Evolutionary conservation across 2,888 invertebrate genomes (phyloP).

Genomic region (Himalopsyche kuldschensis): DNA sequence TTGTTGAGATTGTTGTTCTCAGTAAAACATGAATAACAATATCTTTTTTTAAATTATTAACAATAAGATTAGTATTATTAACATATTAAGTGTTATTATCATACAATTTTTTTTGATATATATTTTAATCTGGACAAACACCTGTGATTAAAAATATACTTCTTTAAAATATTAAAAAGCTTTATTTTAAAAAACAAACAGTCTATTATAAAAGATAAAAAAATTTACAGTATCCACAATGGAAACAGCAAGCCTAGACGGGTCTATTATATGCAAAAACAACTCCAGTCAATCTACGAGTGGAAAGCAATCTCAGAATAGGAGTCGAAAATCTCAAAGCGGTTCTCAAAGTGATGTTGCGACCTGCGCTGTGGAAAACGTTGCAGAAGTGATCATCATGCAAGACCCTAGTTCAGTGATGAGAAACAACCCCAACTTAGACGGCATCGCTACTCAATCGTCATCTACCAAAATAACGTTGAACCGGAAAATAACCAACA

Average conservation of each 20-base stretch:
- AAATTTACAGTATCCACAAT: conserved; percentile 29
- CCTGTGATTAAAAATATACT: too few relatives aligned
- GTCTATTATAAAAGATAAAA: too few relatives aligned
- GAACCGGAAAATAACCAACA: not conserved
- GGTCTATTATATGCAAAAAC: conserved; percentile 15
- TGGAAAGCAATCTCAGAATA: conserved; percentile 2
- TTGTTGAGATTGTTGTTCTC: too few relatives aligned
- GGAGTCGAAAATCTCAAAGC: not conserved
- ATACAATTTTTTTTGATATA: too few relatives aligned
- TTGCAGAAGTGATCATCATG: conserved; percentile 24
- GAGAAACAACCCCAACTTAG: not conserved
- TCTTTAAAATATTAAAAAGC: too few relatives aligned
- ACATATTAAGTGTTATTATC: too few relatives aligned
- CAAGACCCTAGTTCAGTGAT: conserved; percentile 9
- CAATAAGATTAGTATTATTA: too few relatives aligned
- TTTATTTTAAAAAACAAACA: too few relatives aligned
- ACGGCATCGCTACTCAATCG: not conserved
- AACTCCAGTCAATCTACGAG: conserved; percentile 1
- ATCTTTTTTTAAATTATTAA: too few relatives aligned
- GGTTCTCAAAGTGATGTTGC: not conserved
- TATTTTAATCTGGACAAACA: too few relatives aligned
- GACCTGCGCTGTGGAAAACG: conserved; percentile 17
- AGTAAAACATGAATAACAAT: too few relatives aligned
- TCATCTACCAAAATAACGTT: not conserved
- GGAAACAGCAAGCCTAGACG: conserved; percentile 22